Percentiles rank a stretch among this genome's conserved stretches.
phyloP scores from a whole-genome alignment of 2,888 invertebrate species.

The Eupithecia vulgata region DNA sequence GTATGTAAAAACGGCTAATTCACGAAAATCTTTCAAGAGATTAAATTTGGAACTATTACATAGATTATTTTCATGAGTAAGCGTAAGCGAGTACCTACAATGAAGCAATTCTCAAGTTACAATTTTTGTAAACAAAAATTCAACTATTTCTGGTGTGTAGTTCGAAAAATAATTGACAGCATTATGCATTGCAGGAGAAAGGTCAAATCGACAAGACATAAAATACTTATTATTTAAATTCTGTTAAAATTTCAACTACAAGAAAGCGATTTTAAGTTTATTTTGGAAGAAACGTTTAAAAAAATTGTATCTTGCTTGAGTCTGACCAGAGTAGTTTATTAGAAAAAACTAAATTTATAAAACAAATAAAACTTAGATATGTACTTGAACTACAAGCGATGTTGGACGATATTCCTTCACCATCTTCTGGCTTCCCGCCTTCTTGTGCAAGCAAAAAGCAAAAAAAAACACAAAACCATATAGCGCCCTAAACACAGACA shows the following conservation, averaged over 20 bases:
- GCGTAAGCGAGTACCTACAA: background rate
- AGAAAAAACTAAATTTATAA: background rate
- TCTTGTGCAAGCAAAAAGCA: slow-evolving; percentile 63
- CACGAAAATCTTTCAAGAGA: no score
- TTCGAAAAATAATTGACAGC: background rate
- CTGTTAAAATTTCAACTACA: background rate
- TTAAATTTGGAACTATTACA: no score
- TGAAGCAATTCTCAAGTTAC: background rate
- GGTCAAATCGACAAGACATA: background rate
- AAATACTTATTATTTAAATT: no score
- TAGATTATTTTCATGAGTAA: background rate
- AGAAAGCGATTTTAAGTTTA: background rate
- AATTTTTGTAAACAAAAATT: background rate
- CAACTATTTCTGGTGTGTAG: background rate
- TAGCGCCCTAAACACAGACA: slow-evolving; percentile 20
- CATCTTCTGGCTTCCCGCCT: slow-evolving; percentile 62
- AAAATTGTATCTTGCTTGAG: background rate
- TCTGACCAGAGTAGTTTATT: background rate
- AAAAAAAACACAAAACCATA: slow-evolving; percentile 42
- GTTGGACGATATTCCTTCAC: slow-evolving; percentile 56
- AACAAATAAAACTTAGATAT: slow-evolving; percentile 37
- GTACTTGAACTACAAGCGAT: slow-evolving; percentile 67
- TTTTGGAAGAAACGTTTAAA: background rate
- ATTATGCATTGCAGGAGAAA: background rate
- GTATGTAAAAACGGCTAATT: no score